Evolutionary conservation across 2,888 invertebrate genomes (phyloP).

Genomic region (Syrphus vitripennis): DNA sequence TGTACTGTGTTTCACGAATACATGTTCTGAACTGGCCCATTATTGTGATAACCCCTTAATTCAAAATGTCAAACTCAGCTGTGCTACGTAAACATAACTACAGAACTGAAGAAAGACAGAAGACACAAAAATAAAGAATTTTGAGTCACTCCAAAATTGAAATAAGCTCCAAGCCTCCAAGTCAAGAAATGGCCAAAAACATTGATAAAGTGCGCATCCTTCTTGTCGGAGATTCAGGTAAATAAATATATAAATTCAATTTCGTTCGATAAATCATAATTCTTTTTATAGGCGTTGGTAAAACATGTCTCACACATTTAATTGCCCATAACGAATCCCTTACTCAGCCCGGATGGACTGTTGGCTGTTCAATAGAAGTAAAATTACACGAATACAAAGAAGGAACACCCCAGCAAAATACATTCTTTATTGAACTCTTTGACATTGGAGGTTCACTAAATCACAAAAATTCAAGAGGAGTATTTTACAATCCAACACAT

Average conservation of each 20-base stretch:
- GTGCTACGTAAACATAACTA: too few relatives aligned
- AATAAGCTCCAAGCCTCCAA: too few relatives aligned
- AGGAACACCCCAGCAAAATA: conserved; percentile 94
- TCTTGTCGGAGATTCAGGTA: conserved; percentile 95
- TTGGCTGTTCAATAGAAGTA: conserved; percentile 97
- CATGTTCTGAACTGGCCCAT: too few relatives aligned
- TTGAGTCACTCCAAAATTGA: not conserved
- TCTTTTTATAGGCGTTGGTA: conserved; percentile 90
- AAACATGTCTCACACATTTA: conserved; percentile 95
- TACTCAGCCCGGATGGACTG: conserved; percentile 95
- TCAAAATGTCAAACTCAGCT: not conserved
- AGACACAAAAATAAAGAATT: not conserved
- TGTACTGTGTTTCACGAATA: too few relatives aligned
- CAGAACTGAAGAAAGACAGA: not conserved
- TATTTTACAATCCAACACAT: conserved; percentile 96
- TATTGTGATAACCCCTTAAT: too few relatives aligned
- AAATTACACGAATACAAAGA: conserved; percentile 97
- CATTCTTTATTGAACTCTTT: conserved; percentile 97
- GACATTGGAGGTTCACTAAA: conserved; percentile 97
- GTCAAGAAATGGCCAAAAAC: conserved; percentile 89
- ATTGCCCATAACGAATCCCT: conserved; percentile 94
- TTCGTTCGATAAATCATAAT: not conserved
- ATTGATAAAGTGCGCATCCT: conserved; percentile 95
- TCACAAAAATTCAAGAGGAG: conserved; percentile 95
- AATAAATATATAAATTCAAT: conserved; percentile 60